These are phyloP conservation scores for Chlorospingus flavigularis DNA, from an alignment of 2,797 vertebrate species.

Conservation along the genomic window DNA sequence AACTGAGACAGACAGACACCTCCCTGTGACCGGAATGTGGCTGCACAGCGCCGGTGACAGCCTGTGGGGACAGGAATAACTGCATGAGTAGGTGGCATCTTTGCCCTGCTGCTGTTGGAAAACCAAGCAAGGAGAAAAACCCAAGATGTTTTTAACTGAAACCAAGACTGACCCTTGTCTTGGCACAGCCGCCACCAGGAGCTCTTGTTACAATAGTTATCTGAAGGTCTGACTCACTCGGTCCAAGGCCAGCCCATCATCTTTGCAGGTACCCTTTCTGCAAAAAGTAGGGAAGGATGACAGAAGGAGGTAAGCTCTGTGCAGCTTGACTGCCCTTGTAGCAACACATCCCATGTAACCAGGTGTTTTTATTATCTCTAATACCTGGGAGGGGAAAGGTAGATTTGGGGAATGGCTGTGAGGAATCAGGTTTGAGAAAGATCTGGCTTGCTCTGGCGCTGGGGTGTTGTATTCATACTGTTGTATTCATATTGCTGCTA, in stretches of 20 bases:
- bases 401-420: accelerated
- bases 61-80: not conserved
- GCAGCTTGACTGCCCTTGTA: not conserved
- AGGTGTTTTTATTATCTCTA: not conserved
- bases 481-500: too few species aligned
- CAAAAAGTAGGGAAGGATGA: not conserved
- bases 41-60: accelerated
- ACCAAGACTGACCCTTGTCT: not conserved
- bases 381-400: not conserved
- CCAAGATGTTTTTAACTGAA: not conserved
- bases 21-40: accelerated
- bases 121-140: not conserved
- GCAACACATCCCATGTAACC: not conserved
- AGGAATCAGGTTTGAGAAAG: not conserved
- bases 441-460: not conserved
- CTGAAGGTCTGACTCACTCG: not conserved
- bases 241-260: not conserved
- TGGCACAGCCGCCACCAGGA: accelerated
- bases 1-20: accelerated
- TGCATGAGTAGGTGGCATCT: accelerated
- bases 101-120: not conserved
- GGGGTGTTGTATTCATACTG: not conserved
- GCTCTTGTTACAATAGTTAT: not conserved
- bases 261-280: not conserved
- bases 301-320: not conserved